phyloP scores from a whole-genome alignment of 1,140 invertebrate species.

The Anoplophora glabripennis region DNA sequence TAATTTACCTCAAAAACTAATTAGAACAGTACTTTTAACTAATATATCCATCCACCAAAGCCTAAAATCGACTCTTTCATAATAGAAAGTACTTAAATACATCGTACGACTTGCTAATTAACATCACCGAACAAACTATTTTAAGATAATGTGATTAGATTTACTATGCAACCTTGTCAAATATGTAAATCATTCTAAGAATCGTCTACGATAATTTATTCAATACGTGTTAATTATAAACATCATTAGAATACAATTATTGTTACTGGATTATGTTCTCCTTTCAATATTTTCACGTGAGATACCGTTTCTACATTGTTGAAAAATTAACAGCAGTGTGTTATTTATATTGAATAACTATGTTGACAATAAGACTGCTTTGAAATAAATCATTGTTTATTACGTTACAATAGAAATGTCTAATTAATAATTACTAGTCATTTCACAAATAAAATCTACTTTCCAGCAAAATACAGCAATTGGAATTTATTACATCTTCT shows the following conservation, averaged over 20 bases:
- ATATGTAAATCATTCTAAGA: not conserved
- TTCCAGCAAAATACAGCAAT: no score
- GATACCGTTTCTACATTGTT: constrained; percentile 1
- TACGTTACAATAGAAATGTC: no score
- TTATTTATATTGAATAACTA: not conserved
- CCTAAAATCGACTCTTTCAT: no score
- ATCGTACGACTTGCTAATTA: not conserved
- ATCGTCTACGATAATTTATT: not conserved
- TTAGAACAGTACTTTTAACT: no score
- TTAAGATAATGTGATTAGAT: constrained; percentile 10
- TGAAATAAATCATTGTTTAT: no score
- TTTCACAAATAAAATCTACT: no score
- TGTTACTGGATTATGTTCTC: not conserved
- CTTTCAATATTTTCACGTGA: not conserved
- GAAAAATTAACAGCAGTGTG: not conserved
- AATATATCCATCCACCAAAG: no score
- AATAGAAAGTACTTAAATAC: no score
- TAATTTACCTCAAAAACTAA: no score
- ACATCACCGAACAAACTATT: constrained; percentile 5
- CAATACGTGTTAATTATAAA: not conserved
- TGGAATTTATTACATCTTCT: no score
- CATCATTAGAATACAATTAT: constrained; percentile 2
- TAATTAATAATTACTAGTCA: no score
- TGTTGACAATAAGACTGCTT: no score
- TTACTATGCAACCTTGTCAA: constrained; percentile 6